Percentiles rank a stretch among this genome's conserved stretches.
These are phyloP conservation scores for Isichthys henryi DNA, from an alignment of 2,113 vertebrate genomes.

Conservation along the genomic window DNA sequence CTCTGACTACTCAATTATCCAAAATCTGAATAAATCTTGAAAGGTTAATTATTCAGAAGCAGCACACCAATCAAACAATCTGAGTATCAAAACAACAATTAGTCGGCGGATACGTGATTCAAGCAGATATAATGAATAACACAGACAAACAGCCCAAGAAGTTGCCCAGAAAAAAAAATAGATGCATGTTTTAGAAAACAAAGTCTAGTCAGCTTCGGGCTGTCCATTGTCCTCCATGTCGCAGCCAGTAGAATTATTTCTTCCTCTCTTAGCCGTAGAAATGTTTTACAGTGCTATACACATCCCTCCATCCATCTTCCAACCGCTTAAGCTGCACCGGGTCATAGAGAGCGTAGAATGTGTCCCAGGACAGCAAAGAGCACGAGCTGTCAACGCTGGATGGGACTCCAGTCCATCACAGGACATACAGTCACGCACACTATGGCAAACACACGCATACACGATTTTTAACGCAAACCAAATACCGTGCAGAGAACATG, in stretches of 20 bases:
- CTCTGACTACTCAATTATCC: neutral
- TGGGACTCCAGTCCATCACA: neutral
- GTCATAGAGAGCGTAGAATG: neutral
- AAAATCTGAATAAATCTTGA: neutral
- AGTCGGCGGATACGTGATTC: neutral
- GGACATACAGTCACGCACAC: neutral
- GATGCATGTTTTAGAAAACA: neutral
- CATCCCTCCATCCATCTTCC: neutral
- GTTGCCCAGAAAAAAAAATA: neutral
- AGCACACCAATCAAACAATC: no score
- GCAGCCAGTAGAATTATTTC: neutral
- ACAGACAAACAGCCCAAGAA: neutral
- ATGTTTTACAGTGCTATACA: neutral
- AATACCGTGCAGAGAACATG: neutral
- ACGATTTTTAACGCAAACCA: neutral
- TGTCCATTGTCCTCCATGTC: neutral
- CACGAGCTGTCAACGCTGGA: neutral
- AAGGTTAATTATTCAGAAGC: neutral
- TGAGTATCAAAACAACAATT: neutral
- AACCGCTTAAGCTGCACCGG: neutral
- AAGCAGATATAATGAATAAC: neutral
- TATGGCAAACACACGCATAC: neutral
- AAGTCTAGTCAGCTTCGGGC: neutral
- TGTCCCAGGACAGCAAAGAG: neutral
- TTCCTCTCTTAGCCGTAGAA: neutral